These are phyloP conservation scores for Stomorhina lunata DNA, from an alignment of 2,888 invertebrate genomes.

Conservation along the genomic window DNA sequence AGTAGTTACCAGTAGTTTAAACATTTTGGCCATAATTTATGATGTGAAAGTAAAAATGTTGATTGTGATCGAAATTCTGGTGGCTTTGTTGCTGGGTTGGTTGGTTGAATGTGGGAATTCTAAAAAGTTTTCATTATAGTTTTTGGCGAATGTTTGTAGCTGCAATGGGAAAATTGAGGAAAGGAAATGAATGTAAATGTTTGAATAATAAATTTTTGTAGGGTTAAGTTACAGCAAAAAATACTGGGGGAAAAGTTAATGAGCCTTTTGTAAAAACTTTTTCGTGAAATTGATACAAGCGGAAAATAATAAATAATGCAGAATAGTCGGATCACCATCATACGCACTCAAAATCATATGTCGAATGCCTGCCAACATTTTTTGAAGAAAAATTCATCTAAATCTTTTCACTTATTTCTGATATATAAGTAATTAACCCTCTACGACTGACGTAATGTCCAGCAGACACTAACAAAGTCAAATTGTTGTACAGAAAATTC, in stretches of 20 bases:
- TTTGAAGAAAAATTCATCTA: no score
- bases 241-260: neutral
- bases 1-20: constrained; percentile 34
- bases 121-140: constrained; percentile 44
- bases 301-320: no score
- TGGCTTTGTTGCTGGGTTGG: no score
- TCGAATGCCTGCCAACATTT: no score
- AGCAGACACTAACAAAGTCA: no score
- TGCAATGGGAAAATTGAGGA: constrained; percentile 33
- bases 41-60: constrained; percentile 47
- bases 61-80: constrained; percentile 20
- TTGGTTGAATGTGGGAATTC: constrained; percentile 18
- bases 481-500: no score
- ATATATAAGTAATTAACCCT: no score
- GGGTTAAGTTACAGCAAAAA: constrained; percentile 14
- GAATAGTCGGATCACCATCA: no score
- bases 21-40: constrained; percentile 59
- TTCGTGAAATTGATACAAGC: no score
- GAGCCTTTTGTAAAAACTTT: neutral
- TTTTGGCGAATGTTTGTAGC: constrained; percentile 29
- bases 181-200: constrained; percentile 35
- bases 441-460: no score
- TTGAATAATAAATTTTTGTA: neutral
- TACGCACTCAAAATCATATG: no score
- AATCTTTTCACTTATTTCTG: no score